phyloP scores from a whole-genome alignment of 1,140 invertebrate species.

The Diorhabda carinulata region DNA sequence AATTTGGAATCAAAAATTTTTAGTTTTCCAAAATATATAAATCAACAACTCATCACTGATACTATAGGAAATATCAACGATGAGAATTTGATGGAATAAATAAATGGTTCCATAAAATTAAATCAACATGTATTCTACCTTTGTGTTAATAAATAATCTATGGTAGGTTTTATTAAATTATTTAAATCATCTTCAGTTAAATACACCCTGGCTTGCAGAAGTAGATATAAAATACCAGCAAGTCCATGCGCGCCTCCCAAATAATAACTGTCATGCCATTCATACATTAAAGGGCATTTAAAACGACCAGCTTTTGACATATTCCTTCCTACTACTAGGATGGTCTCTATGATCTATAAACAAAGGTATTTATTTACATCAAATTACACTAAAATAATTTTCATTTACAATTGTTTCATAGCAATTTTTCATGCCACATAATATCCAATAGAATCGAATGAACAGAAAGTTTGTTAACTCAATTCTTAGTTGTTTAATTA shows the following conservation, averaged over 20 bases:
- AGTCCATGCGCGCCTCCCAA: conserved; percentile 85
- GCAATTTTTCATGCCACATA: no score
- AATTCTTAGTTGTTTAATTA: no score
- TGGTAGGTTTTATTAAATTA: conserved; percentile 56
- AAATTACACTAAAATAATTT: no score
- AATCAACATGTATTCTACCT: conserved; percentile 34
- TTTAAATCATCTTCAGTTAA: conserved; percentile 52
- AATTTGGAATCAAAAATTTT: no score
- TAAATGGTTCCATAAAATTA: background rate
- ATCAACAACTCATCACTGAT: no score
- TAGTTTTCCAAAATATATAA: no score
- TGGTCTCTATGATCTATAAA: conserved; percentile 58
- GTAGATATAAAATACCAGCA: conserved; percentile 76
- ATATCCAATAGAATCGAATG: no score
- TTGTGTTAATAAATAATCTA: conserved; percentile 61
- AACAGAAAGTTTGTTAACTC: no score
- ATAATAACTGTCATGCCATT: conserved; percentile 86
- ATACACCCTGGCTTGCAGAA: conserved; percentile 65
- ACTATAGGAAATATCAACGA: no score
- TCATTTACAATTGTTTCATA: no score
- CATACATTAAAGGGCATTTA: conserved; percentile 69
- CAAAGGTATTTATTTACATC: background rate
- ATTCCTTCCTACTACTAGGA: conserved; percentile 64
- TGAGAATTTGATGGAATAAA: no score
- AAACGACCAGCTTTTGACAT: conserved; percentile 50